A percentile compares a stretch with the other conserved stretches of the same genome.
Conservation (phyloP, 2,113 vertebrate species). For the Calidris pygmaea region DNA sequence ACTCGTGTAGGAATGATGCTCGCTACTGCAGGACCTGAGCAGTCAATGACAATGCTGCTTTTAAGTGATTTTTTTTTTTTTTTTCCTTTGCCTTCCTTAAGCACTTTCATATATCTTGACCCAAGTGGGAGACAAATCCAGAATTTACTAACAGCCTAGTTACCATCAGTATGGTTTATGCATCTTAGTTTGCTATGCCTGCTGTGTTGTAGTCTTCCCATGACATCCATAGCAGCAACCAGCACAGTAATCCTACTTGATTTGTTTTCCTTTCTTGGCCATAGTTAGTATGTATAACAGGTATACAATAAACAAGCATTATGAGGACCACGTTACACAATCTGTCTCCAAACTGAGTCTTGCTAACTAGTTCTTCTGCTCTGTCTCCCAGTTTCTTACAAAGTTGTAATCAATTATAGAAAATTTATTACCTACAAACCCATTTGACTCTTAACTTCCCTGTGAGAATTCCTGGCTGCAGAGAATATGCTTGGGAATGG, state of each 20-base stretch:
- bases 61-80: neutral
- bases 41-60: neutral
- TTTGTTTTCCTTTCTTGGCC: neutral
- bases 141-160: neutral
- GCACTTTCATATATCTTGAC: neutral
- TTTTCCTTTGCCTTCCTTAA: neutral
- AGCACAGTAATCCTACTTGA: neutral
- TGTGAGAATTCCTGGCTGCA: neutral
- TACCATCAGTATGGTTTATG: neutral
- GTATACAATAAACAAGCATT: neutral
- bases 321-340: neutral
- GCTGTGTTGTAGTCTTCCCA: neutral
- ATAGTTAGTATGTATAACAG: neutral
- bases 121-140: neutral
- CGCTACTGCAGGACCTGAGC: neutral
- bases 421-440: neutral
- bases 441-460: neutral
- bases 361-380: neutral
- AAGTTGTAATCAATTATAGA: neutral
- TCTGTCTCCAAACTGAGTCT: neutral
- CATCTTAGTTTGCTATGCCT: neutral
- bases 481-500: neutral
- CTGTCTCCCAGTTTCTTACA: neutral
- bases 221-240: neutral
- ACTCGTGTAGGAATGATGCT: neutral